A percentile compares a stretch with the other conserved stretches of the same genome.
phyloP scores from a whole-genome alignment of 2,113 vertebrate genomes.

The Perca schrenkii region DNA sequence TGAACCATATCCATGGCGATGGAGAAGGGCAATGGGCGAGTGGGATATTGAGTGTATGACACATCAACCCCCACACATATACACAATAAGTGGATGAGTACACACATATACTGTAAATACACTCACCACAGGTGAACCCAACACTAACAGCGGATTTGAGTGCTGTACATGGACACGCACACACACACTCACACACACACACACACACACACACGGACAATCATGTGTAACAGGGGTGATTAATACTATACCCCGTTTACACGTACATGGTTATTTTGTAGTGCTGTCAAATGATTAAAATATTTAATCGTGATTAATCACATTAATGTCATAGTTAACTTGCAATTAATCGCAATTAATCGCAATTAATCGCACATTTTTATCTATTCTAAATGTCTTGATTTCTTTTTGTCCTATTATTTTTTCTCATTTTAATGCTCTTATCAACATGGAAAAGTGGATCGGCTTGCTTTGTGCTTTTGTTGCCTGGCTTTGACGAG shows the following conservation, averaged over 20 bases:
- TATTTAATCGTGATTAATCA: no score
- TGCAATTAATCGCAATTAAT: no score
- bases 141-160: constrained; percentile 23
- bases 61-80: constrained; percentile 12
- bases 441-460: no score
- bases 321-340: no score
- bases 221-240: background rate
- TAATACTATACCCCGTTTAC: background rate
- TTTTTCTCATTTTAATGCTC: no score
- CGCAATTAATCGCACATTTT: no score
- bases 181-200: constrained; percentile 16
- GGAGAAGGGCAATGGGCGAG: background rate
- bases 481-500: no score
- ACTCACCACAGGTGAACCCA: background rate
- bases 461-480: no score
- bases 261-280: no score
- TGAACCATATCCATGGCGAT: constrained; percentile 12
- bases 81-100: background rate
- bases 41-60: constrained; percentile 1
- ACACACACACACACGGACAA: background rate
- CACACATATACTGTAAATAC: constrained; percentile 11
- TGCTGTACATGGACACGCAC: constrained; percentile 7
- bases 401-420: no score
- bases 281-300: no score
- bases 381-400: no score